Evolutionary conservation across 2,797 vertebrate genomes (phyloP).

Genomic region (Brotula barbata): DNA sequence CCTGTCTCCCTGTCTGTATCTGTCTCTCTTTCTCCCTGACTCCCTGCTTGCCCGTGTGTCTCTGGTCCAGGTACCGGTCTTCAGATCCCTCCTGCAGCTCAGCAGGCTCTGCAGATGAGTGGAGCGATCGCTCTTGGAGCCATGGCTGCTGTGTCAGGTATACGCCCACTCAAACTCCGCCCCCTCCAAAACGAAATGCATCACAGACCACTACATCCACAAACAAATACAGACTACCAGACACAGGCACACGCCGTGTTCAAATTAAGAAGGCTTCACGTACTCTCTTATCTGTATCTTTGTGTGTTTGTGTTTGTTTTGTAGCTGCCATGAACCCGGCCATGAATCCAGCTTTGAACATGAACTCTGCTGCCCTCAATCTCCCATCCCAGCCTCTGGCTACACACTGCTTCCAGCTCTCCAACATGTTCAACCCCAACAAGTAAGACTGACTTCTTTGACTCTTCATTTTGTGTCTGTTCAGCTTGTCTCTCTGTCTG

Average conservation of each 20-base stretch:
- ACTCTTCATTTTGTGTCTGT: too few relatives aligned
- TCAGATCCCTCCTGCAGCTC: constrained; percentile 93
- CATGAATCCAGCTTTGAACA: constrained; percentile 69
- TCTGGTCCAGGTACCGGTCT: constrained; percentile 87
- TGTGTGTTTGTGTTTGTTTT: constrained; percentile 16
- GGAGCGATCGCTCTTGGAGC: constrained; percentile 92
- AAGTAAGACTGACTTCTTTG: too few relatives aligned
- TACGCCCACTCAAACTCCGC: too few relatives aligned
- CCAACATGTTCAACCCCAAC: constrained; percentile 96
- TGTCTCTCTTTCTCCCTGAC: too few relatives aligned
- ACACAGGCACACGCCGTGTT: neutral
- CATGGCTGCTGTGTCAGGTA: constrained; percentile 88
- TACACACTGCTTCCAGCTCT: constrained; percentile 97
- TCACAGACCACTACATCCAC: too few relatives aligned
- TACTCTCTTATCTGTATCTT: neutral
- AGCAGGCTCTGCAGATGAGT: constrained; percentile 96
- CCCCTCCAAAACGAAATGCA: too few relatives aligned
- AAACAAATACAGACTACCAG: neutral
- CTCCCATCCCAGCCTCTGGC: constrained; percentile 89
- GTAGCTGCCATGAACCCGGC: constrained; percentile 77
- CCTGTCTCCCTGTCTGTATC: too few relatives aligned
- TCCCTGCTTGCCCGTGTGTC: constrained; percentile 4
- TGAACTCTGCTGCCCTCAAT: constrained; percentile 64
- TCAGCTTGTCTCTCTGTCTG: too few relatives aligned
- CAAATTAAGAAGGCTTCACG: too few relatives aligned